These are phyloP conservation scores for Cenopis cana DNA, from an alignment of 2,888 invertebrate species.

Conservation along the genomic window DNA sequence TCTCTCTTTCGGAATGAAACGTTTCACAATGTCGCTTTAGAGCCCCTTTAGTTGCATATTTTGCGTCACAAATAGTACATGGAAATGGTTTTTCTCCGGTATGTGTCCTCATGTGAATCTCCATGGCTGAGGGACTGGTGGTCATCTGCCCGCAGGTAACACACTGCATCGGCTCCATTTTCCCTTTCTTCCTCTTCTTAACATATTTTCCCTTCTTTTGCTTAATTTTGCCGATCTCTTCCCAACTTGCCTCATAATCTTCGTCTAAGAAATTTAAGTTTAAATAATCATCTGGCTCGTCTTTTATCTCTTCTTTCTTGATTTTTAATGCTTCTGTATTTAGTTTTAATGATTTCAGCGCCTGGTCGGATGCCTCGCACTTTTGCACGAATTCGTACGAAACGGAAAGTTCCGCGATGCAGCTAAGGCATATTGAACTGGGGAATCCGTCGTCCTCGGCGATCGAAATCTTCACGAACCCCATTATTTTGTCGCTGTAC, in stretches of 20 bases:
- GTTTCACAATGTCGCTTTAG: slow-evolving; percentile 68
- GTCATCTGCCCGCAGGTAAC: slow-evolving; percentile 67
- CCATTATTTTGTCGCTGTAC: slow-evolving; percentile 68
- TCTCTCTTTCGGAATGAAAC: slow-evolving; percentile 64
- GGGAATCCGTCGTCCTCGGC: slow-evolving; percentile 71
- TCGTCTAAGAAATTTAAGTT: slow-evolving; percentile 45
- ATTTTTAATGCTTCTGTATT: slow-evolving; percentile 56
- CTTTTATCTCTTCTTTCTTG: slow-evolving; percentile 51
- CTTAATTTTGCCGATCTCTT: slow-evolving; percentile 39
- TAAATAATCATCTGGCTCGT: slow-evolving; percentile 48
- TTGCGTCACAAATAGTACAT: slow-evolving; percentile 63
- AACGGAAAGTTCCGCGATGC: slow-evolving; percentile 63
- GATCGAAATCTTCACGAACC: slow-evolving; percentile 66
- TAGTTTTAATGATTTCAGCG: slow-evolving; percentile 59
- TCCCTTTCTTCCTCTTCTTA: slow-evolving; percentile 55
- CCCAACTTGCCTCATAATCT: slow-evolving; percentile 40
- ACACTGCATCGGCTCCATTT: slow-evolving; percentile 65
- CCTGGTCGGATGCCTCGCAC: slow-evolving; percentile 70
- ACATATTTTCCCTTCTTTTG: slow-evolving; percentile 49
- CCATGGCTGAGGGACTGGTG: slow-evolving; percentile 67
- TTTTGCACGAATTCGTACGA: slow-evolving; percentile 69
- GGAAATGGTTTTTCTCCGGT: slow-evolving; percentile 75
- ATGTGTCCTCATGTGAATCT: slow-evolving; percentile 72
- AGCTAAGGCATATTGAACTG: slow-evolving; percentile 65
- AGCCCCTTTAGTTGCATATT: slow-evolving; percentile 68